Percentiles rank a stretch among this genome's conserved stretches.
phyloP scores from a whole-genome alignment of 2,888 invertebrate species.

The Eupithecia subumbrata region DNA sequence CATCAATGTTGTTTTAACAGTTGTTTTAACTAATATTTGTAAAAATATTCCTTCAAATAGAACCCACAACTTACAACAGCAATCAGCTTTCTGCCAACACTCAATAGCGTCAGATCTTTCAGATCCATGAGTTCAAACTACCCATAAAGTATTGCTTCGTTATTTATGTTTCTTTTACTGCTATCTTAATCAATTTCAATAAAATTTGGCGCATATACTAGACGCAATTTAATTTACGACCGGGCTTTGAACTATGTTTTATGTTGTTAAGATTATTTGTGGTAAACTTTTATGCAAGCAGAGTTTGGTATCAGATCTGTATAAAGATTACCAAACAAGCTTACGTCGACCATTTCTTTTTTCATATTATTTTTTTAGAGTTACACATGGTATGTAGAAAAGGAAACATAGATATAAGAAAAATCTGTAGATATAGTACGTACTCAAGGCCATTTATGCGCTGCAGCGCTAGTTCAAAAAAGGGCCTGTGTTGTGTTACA shows the following conservation, averaged over 20 bases:
- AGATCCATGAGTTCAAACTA: conserved; percentile 25
- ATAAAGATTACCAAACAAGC: too few relatives aligned
- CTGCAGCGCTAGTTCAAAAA: too few relatives aligned
- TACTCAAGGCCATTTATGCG: too few relatives aligned
- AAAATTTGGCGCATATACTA: conserved; percentile 32
- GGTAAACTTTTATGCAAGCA: neutral
- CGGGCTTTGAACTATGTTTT: conserved; percentile 26
- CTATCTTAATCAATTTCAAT: conserved; percentile 29
- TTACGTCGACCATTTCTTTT: too few relatives aligned
- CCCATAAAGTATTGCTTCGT: conserved; percentile 21
- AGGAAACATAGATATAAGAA: neutral
- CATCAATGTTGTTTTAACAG: too few relatives aligned
- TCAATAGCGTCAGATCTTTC: conserved; percentile 21
- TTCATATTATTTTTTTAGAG: too few relatives aligned
- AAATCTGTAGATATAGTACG: too few relatives aligned
- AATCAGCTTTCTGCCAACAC: neutral
- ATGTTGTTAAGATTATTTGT: conserved; percentile 11
- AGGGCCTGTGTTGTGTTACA: too few relatives aligned
- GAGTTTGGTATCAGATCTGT: neutral
- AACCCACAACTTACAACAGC: neutral
- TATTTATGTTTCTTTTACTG: conserved; percentile 29
- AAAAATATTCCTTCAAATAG: neutral
- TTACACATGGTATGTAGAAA: neutral
- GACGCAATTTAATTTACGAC: conserved; percentile 30
- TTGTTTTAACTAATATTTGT: neutral